Base-by-base conservation (phyloP, 2,113 vertebrate species). In the Oncorhynchus masou region DNA sequence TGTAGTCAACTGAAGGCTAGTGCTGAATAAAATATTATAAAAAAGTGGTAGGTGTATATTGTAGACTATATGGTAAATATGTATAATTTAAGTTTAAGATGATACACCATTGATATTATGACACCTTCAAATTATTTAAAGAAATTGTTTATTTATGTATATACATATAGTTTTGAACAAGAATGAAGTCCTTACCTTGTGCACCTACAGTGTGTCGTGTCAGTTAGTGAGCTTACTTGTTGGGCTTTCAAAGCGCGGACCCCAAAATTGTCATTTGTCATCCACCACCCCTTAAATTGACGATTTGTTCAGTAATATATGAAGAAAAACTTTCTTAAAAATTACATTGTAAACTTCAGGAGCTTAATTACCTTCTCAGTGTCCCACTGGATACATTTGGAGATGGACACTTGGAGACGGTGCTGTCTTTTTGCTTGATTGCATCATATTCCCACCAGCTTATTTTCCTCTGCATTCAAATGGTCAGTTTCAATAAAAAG, bases 301-400 rank as follows among this genome's bases (percentile, higher is more conserved):
- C 0, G 5, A 13, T 1, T 11, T 0, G 66, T 31, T 22, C 22
- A 1, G 6, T 15, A 68, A 49, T 27, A 39, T 72, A 9, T 22
- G 7, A 57, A 70, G 6, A 27, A 0, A 70, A 76, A 72, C 49
- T 76, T 31, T 5, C 29, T 31, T 25, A 68, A 51, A 24, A 51
- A 59, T 79, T 83, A 85, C 73, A 70, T 81, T 75, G 76, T 29
- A 51, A 57, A 3, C 2, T 54, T 45, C 2, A 68, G 34, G 70
- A 39, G 48, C 15, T 1, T 79, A 1, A 73, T 0, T 20, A 25
- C 48, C 74, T 51, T 1, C 24, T 34, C n/a, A 29, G 3, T 74
- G 73, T 76, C 73, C 57, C 69, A 74, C 77, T 90, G 85, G 87
- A 79, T 70, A 59, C 83, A 85, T 84, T 88, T 92, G 81, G 82